Conservation (phyloP, 2,797 vertebrate genomes). For the Chelidonichthys spinosus region DNA sequence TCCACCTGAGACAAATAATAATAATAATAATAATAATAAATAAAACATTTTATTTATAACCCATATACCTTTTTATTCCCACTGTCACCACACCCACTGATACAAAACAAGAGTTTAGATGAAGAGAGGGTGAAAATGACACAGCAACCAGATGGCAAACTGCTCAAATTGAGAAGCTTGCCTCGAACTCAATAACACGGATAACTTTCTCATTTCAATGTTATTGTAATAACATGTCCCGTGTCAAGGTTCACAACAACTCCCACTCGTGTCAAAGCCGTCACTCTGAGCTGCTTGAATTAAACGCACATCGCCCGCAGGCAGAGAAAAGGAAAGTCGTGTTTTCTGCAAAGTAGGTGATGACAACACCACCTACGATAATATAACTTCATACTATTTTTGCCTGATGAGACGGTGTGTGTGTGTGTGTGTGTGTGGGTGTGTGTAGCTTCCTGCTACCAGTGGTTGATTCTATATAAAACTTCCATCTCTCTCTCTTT, state of each 20-base stretch:
- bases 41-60: too few relatives aligned
- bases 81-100: too few relatives aligned
- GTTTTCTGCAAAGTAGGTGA: constrained; percentile 14
- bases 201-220: constrained; percentile 9
- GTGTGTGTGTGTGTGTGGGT: constrained; percentile 27
- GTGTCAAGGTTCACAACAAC: constrained; percentile 9
- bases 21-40: too few relatives aligned
- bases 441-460: too few relatives aligned
- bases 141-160: too few relatives aligned
- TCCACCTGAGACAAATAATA: too few relatives aligned
- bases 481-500: constrained; percentile 55
- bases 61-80: too few relatives aligned
- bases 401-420: constrained; percentile 32
- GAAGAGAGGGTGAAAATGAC: too few relatives aligned
- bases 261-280: constrained; percentile 10
- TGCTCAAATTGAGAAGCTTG: not conserved
- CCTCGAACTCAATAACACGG: not conserved
- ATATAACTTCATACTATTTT: constrained; percentile 32
- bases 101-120: too few relatives aligned
- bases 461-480: constrained; percentile 68
- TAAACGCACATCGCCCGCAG: constrained; percentile 21
- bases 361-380: constrained; percentile 35
- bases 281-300: constrained; percentile 10
- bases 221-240: not conserved
- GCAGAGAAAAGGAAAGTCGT: constrained; percentile 30